Base-by-base conservation (phyloP, 2,888 invertebrate species). In the Drosophila algonquin region DNA sequence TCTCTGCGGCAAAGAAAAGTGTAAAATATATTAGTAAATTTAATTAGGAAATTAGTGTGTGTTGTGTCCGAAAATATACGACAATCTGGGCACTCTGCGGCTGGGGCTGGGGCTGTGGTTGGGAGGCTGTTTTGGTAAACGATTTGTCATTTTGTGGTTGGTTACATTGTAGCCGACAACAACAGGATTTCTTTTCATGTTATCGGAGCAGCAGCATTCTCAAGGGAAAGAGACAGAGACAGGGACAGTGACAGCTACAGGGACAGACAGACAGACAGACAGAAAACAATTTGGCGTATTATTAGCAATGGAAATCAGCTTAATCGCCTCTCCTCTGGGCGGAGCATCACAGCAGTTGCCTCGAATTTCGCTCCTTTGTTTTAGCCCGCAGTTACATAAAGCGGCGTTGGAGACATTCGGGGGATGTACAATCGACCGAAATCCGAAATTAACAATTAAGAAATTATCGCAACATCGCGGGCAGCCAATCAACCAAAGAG, bases 381-480 rank as follows among this genome's bases (percentile, higher is more conserved):
- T 54, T 12, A 51, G 48, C 54, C 50, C 54, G 63, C 69, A 46
- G 45, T 53, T 73, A 55, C 54, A 72, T 70, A 70, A 73, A 73
- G 50, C 48, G 74, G 71, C 7, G 8, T 8, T 30, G 30, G 75
- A 40, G 10, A 71, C 53, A 50, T 65, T 69, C 18, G 18, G 18
- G 18, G 18, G 18, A 18, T 18, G 18, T 18, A 18, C 18, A 18
- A 2, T 18, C 44, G 35, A 30, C 10, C 16, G 16, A 68, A 75
- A 67, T 58, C 56, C 27, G 60, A 57, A 68, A 27, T 57, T 51
- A 40, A 27, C 16, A 52, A 35, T 63, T n/a, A 21, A 40, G n/a
- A 58, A 40, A 52, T 59, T 21, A 71, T 21, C 46, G 52, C 10
- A 89, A 71, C 61, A 96, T 90, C 14, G 91, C 87, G 0, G 95